phyloP scores from a whole-genome alignment of 2,113 vertebrate species.

The Odocoileus hemionus region DNA sequence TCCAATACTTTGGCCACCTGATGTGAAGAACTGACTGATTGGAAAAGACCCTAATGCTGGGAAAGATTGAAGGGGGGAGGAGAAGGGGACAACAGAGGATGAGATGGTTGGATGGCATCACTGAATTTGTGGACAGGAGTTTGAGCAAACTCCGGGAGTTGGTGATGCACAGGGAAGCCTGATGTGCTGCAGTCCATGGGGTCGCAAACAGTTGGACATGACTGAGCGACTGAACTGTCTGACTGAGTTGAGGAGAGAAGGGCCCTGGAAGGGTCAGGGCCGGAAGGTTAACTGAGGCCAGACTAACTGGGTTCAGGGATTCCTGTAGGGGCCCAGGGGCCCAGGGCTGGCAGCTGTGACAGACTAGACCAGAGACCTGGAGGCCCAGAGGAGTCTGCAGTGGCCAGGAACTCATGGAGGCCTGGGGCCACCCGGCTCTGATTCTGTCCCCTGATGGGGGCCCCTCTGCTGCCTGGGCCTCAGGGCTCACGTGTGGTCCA shows the following conservation, averaged over 20 bases:
- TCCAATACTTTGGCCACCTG: neutral
- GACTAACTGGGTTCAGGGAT: neutral
- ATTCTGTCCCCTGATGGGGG: neutral
- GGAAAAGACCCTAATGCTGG: neutral
- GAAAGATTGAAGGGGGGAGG: neutral
- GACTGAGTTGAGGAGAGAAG: neutral
- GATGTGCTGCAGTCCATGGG: neutral
- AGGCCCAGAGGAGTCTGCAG: neutral
- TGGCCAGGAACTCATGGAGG: accelerated
- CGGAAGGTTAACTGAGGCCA: neutral
- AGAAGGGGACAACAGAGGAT: neutral
- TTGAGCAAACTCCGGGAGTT: neutral
- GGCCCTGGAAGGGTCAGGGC: neutral
- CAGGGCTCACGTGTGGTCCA: accelerated
- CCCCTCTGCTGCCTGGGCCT: neutral
- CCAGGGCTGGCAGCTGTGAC: neutral
- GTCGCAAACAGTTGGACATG: neutral
- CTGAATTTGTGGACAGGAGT: neutral
- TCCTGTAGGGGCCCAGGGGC: neutral
- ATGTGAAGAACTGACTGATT: neutral
- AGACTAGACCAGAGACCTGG: neutral
- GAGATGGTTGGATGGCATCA: neutral
- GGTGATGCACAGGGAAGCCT: neutral
- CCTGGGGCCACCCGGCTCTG: neutral
- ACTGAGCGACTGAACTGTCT: neutral